Evolutionary conservation across 1,140 invertebrate species (phyloP).

Genomic region (Brachionus sp.): DNA sequence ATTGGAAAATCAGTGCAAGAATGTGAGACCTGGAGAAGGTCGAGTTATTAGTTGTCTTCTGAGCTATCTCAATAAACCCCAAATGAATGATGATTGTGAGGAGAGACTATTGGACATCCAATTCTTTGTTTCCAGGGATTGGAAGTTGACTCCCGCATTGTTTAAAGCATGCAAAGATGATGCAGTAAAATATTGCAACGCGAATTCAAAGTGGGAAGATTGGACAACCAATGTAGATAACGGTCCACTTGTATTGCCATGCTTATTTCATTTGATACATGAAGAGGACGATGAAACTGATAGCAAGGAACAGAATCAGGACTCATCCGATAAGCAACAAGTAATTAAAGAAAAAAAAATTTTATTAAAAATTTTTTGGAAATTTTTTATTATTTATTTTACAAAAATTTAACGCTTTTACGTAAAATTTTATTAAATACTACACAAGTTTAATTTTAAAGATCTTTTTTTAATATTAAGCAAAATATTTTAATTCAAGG

Average conservation of each 20-base stretch:
- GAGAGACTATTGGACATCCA: slow-evolving; percentile 87
- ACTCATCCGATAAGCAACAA: not conserved
- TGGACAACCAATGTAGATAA: slow-evolving; percentile 67
- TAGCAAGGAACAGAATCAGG: slow-evolving; percentile 44
- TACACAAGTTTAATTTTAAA: too few species aligned
- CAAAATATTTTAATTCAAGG: slow-evolving; percentile 48
- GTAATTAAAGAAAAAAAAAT: too few species aligned
- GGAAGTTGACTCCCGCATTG: slow-evolving; percentile 63
- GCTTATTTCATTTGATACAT: slow-evolving; percentile 81
- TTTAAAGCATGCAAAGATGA: slow-evolving; percentile 82
- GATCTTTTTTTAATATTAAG: too few species aligned
- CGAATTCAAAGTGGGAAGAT: slow-evolving; percentile 71
- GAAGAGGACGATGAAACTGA: slow-evolving; percentile 8
- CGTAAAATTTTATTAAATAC: too few species aligned
- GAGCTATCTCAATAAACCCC: slow-evolving; percentile 76
- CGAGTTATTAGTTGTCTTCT: slow-evolving; percentile 88
- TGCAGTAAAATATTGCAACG: slow-evolving; percentile 76
- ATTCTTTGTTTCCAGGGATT: slow-evolving; percentile 91
- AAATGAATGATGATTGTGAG: slow-evolving; percentile 85
- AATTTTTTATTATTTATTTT: too few species aligned
- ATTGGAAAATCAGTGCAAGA: slow-evolving; percentile 64
- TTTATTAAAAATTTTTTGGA: too few species aligned
- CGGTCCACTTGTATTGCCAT: slow-evolving; percentile 79
- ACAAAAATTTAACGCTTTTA: too few species aligned
- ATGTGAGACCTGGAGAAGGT: slow-evolving; percentile 50